Base-by-base conservation (phyloP, 2,113 vertebrate genomes). In the Corydoras sp. region DNA sequence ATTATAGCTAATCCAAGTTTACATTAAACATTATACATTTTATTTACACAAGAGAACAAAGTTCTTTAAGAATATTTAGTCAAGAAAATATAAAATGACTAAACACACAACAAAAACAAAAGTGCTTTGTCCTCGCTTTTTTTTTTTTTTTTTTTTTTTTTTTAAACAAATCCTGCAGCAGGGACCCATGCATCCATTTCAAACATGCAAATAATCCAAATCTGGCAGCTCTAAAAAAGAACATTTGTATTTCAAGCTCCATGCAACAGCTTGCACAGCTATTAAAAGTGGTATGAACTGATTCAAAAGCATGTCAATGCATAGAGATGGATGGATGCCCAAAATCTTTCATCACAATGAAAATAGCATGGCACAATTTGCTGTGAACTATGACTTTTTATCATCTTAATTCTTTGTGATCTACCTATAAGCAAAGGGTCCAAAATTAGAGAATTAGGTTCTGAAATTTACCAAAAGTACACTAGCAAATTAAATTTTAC, bases 251-350 rank as follows among this genome's bases (percentile, higher is more conserved):
- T 61, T 13, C 10, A 2, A 49, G 48, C 15, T 59, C 63, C 66
- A 69, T 69, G 64, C 43, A 54, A 65, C 30, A 64, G 59, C 31
- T 65, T 65, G 51, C 48, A 48, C 61, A 65, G 18, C 3, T 2
- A 12, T 30, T 31, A 48, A 24, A 43, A 64, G 31, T n/a, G 48
- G 55, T 35, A 49, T 49, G 10, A 60, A 31, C 43, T 29, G 60
- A 53, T 62, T 35, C 67, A 15, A 15, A 5, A 2, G 10, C 54
- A 30, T 64, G 65, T 68, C 13, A 54, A 24, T 18, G 29, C 54
- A 53, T 15, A 18, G 30, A 15, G 10, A 14, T 10, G 13, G 30
- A 43, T 43, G 35, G 7, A 43, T 43, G 7, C 4, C 35, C 7
- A 8, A 43, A 43, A 8, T 43, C 35, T 43, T n/a, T 35, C 32